A percentile compares a stretch with the other conserved stretches of the same genome.
Evolutionary conservation across 2,113 vertebrate genomes (phyloP).

Genomic region (Cranoglanis bouderius): DNA sequence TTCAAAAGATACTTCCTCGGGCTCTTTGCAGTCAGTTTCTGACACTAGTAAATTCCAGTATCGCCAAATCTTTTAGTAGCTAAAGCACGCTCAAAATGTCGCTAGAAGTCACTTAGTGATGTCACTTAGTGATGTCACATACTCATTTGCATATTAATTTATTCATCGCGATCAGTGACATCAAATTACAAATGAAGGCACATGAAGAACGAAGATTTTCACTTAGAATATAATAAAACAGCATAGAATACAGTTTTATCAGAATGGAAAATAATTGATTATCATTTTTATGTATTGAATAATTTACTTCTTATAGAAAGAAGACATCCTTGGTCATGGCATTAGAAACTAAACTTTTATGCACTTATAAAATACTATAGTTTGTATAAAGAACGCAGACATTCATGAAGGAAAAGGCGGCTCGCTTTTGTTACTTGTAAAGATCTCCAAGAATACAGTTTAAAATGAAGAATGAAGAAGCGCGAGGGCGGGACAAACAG

Average conservation of each 20-base stretch:
- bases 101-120: not conserved
- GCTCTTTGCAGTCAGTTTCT: too few species aligned
- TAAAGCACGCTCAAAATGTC: not conserved
- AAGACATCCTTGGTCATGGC: not conserved
- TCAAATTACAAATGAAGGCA: not conserved
- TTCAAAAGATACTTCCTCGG: too few species aligned
- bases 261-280: not conserved
- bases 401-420: not conserved
- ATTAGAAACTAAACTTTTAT: not conserved
- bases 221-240: not conserved
- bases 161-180: not conserved
- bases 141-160: not conserved
- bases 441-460: not conserved
- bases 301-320: not conserved
- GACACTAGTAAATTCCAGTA: not conserved
- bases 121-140: not conserved
- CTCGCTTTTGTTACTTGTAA: not conserved
- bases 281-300: not conserved
- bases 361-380: not conserved
- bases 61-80: not conserved
- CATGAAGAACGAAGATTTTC: not conserved
- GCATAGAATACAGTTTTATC: not conserved
- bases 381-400: not conserved
- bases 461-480: not conserved
- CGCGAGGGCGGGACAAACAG: not conserved